phyloP scores from a whole-genome alignment of 1,140 invertebrate species.

The Trissolcus basalis region DNA sequence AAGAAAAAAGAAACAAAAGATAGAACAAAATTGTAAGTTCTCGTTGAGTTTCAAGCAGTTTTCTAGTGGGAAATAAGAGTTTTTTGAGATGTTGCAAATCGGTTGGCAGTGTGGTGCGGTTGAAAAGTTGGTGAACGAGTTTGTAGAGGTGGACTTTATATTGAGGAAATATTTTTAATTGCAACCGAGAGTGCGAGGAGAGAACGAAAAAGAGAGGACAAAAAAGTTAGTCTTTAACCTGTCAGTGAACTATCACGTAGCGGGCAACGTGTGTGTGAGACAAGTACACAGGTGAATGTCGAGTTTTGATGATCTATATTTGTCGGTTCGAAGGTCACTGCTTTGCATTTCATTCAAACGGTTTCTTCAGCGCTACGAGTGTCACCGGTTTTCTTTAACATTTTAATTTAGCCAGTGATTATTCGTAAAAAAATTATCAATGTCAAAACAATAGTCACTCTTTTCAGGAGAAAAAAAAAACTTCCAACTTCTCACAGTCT shows the following conservation, averaged over 20 bases:
- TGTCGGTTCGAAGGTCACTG: slow-evolving; percentile 36
- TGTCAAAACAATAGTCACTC: too few relatives aligned
- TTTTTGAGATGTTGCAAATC: too few relatives aligned
- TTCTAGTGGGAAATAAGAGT: too few relatives aligned
- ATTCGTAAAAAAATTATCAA: too few relatives aligned
- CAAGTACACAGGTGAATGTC: slow-evolving; percentile 32
- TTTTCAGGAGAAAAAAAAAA: too few relatives aligned
- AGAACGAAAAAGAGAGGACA: background rate
- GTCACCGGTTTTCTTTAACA: too few relatives aligned
- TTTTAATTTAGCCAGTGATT: too few relatives aligned
- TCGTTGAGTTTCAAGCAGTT: too few relatives aligned
- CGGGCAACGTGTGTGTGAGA: slow-evolving; percentile 6
- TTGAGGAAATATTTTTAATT: slow-evolving; percentile 9
- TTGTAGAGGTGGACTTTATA: slow-evolving; percentile 1
- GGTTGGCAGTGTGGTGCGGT: background rate
- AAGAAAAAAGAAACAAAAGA: too few relatives aligned
- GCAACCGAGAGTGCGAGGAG: background rate
- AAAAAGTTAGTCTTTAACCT: slow-evolving; percentile 35
- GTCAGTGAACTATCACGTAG: slow-evolving; percentile 32
- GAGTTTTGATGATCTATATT: slow-evolving; percentile 41
- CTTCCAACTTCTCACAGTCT: too few relatives aligned
- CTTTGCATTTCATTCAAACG: slow-evolving; percentile 22
- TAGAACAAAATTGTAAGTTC: too few relatives aligned
- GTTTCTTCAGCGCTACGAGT: background rate
- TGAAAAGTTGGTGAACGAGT: background rate